Evolutionary conservation across 2,888 invertebrate species (phyloP).

Genomic region (Eupithecia tripunctaria): DNA sequence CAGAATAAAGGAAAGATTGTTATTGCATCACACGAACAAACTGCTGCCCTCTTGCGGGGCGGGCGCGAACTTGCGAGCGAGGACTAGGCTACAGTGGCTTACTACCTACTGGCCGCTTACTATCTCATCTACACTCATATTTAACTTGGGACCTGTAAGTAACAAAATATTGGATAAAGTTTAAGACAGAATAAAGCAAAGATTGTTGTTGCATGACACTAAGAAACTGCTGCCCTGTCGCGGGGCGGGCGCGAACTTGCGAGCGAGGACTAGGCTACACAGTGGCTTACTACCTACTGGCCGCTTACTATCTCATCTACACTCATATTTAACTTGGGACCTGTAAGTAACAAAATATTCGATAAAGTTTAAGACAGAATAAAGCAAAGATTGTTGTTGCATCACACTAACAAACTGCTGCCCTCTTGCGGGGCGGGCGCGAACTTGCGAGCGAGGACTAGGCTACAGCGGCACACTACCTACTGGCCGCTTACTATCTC

Average conservation of each 20-base stretch:
- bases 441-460: too few species aligned
- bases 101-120: slow-evolving; percentile 96
- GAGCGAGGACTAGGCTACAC: slow-evolving; percentile 88
- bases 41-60: slow-evolving; percentile 88
- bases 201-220: slow-evolving; percentile 89
- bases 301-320: too few species aligned
- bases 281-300: slow-evolving; percentile 95
- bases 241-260: slow-evolving; percentile 83
- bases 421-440: too few species aligned
- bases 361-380: too few species aligned
- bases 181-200: neutral
- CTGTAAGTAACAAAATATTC: too few species aligned
- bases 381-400: too few species aligned
- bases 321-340: too few species aligned
- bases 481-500: too few species aligned
- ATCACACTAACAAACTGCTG: too few species aligned
- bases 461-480: too few species aligned
- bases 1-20: slow-evolving; percentile 53
- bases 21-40: slow-evolving; percentile 94
- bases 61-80: slow-evolving; percentile 86
- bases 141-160: slow-evolving; percentile 90
- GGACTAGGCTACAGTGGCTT: slow-evolving; percentile 88
- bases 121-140: slow-evolving; percentile 94
- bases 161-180: neutral
- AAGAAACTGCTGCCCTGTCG: slow-evolving; percentile 91